Evolutionary conservation across 2,797 vertebrate species (phyloP), one percentile per base, ranked within the genome.

Genomic region (Aphelocoma californica): DNA sequence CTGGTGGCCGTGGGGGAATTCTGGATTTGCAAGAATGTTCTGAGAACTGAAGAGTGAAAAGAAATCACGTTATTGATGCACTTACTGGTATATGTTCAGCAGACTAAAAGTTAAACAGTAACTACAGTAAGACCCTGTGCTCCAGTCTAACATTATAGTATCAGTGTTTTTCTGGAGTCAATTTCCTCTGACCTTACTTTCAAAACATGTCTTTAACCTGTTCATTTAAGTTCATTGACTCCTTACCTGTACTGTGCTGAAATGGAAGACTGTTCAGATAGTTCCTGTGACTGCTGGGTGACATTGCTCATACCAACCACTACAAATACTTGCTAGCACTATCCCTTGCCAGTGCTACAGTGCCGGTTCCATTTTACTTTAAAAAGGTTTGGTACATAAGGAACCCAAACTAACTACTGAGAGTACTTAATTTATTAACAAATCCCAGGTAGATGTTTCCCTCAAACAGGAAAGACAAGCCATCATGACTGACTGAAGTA

Each of bases 21-120:
- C 29, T 32, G 42, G 19, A 73, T 80, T 88, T 77, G 44, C 18
- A 47, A 62, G 70, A 93, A 82, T 40, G 18, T 82, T 88, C 51
- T 73, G 54, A 86, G 58, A 81, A 47, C 23, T 64, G 32, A 86
- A 86, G 9, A 45, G 32, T 20, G 90, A 88, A 81, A 74, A 85
- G 29, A 12, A 70, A 88, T 70, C 50, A 48, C 15, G 5, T 80
- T 71, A 54, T 19, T 75, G 44, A 34, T 91, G 61, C 4, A 3
- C 32, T 60, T 67, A 19, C 9, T 65, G 18, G 7, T 66, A 18
- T n/a, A 64, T 7, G 2, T 64, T 91, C 66, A 90, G 44, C 31
- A 86, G 66, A 75, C 28, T 64, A 62, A 42, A 78, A 70, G 21
- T 86, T 88, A 81, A 90, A 84, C 32, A 38, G 38, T 70, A 83